Base-by-base conservation (phyloP, 2,888 invertebrate species). In the Mythimna loreyi region DNA sequence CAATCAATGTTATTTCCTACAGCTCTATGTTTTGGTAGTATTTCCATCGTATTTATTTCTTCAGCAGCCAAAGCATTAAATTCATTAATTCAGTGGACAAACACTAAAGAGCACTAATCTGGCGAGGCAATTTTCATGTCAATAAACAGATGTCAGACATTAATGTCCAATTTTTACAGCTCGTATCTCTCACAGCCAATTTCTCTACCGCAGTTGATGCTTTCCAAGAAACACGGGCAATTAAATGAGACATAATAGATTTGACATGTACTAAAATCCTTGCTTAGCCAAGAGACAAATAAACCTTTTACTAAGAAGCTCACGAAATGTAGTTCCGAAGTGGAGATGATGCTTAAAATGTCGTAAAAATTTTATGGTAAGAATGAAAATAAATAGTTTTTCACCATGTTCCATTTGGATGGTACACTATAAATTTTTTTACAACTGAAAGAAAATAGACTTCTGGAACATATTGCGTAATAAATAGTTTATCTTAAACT, bases 371-470 rank as follows among this genome's bases (percentile, higher is more conserved):
- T 93, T 94, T 92, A 95, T 89, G 87, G 91, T 89, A 88, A 82
- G 83, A 90, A 93, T 90, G 91, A 91, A 93, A 94, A 94, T 94
- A 94, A 94, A 95, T 94, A 94, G 92, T 89, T 92, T 92, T 94
- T 89, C 91, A 87, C 89, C 85, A 85, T 86, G 89, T 91, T 91
- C 90, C 90, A 91, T 92, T 92, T 92, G 86, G 87, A 88, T 88
- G 89, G 89, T 89, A 84, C 84, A 90, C 91, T 89, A 92, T 94
- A 93, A 94, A 94, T 92, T 86, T 75, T 75, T 93, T 94, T 92
- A 94, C 87, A 90, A 85, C 92, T 86, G 81, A 70, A 86, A 87
- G 87, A 90, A 92, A 92, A 93, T 92, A 90, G 89, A 90, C 86
- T 84, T 80, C 82, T 85, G 82, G 69, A 81, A 76, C 76, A 66